phyloP scores from a whole-genome alignment of 2,113 vertebrate species.

The Empidonax traillii region DNA sequence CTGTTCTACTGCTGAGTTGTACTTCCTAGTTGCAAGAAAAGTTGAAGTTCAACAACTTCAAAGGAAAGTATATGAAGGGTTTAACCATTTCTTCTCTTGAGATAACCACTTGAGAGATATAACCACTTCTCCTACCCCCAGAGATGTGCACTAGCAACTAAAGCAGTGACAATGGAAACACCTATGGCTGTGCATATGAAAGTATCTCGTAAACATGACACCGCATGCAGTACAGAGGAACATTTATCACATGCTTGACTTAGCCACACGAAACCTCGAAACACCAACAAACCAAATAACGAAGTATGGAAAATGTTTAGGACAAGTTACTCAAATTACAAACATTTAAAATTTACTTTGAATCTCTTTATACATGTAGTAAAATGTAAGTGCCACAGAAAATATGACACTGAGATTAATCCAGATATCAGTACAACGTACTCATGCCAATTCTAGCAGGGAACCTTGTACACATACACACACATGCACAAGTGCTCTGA shows the following conservation, averaged over 20 bases:
- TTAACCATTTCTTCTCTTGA: background rate
- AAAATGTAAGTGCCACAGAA: conserved; percentile 36
- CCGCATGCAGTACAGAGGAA: conserved; percentile 26
- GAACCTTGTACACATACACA: background rate
- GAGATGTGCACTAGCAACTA: background rate
- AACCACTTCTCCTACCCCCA: background rate
- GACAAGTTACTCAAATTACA: background rate
- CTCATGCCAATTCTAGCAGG: background rate
- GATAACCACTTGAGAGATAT: background rate
- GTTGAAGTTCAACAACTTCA: background rate
- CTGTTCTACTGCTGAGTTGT: background rate
- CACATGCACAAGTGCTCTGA: background rate
- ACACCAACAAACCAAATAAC: background rate
- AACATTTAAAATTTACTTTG: conserved; percentile 2
- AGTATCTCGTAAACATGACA: conserved; percentile 18
- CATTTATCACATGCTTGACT: conserved; percentile 31
- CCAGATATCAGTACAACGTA: conserved; percentile 50
- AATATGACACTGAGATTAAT: conserved; percentile 64
- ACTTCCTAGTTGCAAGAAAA: background rate
- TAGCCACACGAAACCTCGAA: conserved; percentile 2
- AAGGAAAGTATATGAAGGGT: background rate
- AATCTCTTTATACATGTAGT: conserved; percentile 28
- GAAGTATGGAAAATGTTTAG: background rate
- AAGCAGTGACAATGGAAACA: background rate
- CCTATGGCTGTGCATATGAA: background rate